These are phyloP conservation scores for Stenichneumon culpator DNA, from an alignment of 2,888 invertebrate species.

Conservation along the genomic window DNA sequence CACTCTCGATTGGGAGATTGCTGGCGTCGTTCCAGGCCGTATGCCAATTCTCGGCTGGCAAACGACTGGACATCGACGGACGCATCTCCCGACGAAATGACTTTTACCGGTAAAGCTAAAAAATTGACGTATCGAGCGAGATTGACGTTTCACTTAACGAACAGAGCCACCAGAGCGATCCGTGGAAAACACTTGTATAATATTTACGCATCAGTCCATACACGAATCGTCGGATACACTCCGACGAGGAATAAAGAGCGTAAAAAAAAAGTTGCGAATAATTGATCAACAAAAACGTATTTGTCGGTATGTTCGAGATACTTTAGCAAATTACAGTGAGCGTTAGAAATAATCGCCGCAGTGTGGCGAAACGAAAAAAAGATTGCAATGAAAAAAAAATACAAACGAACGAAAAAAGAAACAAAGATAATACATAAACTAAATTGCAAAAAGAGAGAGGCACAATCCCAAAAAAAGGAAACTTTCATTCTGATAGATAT, in stretches of 20 bases:
- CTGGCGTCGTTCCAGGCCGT: slow-evolving; percentile 17
- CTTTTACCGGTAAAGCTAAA: not conserved
- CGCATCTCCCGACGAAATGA: slow-evolving; percentile 17
- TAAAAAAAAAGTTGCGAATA: slow-evolving; percentile 35
- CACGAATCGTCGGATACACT: slow-evolving; percentile 25
- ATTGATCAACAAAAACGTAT: not conserved
- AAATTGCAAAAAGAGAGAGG: slow-evolving; percentile 68
- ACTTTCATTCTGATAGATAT: slow-evolving; percentile 65
- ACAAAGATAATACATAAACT: slow-evolving; percentile 62
- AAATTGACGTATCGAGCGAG: slow-evolving; percentile 18
- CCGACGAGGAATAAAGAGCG: slow-evolving; percentile 60
- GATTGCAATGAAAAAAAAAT: slow-evolving; percentile 37
- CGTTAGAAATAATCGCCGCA: slow-evolving; percentile 9
- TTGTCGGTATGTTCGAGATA: slow-evolving; percentile 14
- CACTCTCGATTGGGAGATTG: slow-evolving; percentile 21
- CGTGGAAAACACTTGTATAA: slow-evolving; percentile 44
- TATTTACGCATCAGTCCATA: slow-evolving; percentile 22
- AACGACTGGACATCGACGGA: not conserved
- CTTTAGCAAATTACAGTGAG: slow-evolving; percentile 24
- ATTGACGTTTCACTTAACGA: slow-evolving; percentile 35
- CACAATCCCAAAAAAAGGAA: slow-evolving; percentile 68
- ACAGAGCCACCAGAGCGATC: slow-evolving; percentile 59
- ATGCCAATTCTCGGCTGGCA: not conserved
- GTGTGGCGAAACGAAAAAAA: not conserved
- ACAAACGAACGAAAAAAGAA: slow-evolving; percentile 62